Percentiles rank a stretch among this genome's conserved stretches.
phyloP scores from a whole-genome alignment of 2,113 vertebrate genomes.

The Beaufortia kweichowensis region DNA sequence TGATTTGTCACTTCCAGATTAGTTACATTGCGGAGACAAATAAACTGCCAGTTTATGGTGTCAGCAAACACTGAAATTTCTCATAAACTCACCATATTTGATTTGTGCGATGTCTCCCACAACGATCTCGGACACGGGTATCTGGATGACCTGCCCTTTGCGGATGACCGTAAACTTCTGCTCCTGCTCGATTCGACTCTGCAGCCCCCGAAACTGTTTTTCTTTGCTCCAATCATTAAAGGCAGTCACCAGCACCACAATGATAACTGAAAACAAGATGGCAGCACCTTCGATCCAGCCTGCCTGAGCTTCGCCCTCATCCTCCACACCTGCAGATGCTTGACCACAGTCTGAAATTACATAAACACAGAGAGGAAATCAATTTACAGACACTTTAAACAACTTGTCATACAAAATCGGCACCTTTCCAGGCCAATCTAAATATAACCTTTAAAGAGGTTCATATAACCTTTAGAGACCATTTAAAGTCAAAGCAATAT shows the following conservation, averaged over 20 bases:
- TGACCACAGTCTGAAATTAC: constrained; percentile 64
- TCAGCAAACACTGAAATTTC: no score
- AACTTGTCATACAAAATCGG: neutral
- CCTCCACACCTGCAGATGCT: constrained; percentile 67
- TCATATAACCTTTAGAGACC: constrained; percentile 21
- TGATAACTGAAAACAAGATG: constrained; percentile 93
- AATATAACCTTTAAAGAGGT: neutral
- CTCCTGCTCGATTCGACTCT: constrained; percentile 95
- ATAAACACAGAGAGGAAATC: neutral
- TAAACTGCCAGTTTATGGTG: neutral
- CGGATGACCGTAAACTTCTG: constrained; percentile 96
- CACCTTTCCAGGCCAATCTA: neutral
- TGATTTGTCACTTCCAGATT: constrained; percentile 3
- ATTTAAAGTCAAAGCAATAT: neutral
- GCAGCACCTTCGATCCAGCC: constrained; percentile 97
- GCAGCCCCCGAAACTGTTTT: constrained; percentile 95
- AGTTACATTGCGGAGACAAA: neutral
- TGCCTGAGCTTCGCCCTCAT: constrained; percentile 87
- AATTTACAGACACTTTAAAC: neutral
- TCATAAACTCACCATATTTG: constrained; percentile 85
- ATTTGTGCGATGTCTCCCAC: constrained; percentile 95
- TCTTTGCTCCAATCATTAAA: constrained; percentile 99
- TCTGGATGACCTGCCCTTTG: constrained; percentile 95
- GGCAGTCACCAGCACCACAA: constrained; percentile 94
- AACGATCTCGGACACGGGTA: constrained; percentile 91